Conservation (phyloP, 2,888 invertebrate species). For the Kuschelorhynchus macadamiae region DNA sequence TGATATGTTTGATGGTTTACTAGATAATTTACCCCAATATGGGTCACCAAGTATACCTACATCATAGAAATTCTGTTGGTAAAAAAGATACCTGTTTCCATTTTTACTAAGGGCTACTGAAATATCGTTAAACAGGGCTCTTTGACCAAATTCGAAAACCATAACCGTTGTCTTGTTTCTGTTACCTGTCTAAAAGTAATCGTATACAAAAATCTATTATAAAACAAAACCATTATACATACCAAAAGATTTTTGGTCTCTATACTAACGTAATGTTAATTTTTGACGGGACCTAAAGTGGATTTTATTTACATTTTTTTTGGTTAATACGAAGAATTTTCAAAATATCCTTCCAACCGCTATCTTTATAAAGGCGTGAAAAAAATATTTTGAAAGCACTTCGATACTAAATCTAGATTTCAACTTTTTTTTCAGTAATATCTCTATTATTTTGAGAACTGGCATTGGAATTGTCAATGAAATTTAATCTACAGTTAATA, state of each 20-base stretch:
- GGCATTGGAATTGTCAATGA: no score
- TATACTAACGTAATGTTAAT: constrained; percentile 60
- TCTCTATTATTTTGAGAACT: no score
- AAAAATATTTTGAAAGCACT: not conserved
- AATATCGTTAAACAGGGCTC: no score
- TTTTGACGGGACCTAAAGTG: constrained; percentile 64
- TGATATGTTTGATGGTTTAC: no score
- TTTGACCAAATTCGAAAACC: constrained; percentile 51
- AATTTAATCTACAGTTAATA: no score
- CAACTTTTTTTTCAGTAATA: not conserved
- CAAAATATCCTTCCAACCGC: not conserved
- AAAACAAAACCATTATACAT: constrained; percentile 56
- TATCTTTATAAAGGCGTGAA: not conserved
- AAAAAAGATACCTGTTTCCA: no score
- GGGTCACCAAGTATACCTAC: no score
- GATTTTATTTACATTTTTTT: constrained; percentile 59
- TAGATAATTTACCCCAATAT: no score
- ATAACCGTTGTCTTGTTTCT: constrained; percentile 47
- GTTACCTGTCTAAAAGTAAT: constrained; percentile 59
- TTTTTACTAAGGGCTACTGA: no score
- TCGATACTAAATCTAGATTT: constrained; percentile 14
- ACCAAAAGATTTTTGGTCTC: constrained; percentile 62
- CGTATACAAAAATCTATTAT: constrained; percentile 65
- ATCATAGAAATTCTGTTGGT: no score
- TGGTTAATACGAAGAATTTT: not conserved